Conservation (phyloP, 2,888 invertebrate genomes). For the Drosophila tanythrix region DNA sequence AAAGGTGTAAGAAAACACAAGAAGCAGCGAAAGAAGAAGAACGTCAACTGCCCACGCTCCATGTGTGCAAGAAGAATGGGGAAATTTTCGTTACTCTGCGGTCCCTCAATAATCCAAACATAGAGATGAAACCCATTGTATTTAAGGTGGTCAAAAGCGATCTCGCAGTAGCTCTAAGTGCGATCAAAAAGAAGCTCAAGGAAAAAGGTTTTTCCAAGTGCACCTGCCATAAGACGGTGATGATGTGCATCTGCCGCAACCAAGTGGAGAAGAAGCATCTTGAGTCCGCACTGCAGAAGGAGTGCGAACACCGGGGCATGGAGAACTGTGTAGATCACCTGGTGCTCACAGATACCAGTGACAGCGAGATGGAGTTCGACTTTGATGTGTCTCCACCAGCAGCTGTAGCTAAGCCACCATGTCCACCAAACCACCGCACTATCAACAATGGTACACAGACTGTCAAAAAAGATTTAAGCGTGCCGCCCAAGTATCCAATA, state of each 20-base stretch:
- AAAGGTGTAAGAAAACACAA: conserved; percentile 81
- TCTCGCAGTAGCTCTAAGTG: conserved; percentile 85
- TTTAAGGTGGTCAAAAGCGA: conserved; percentile 89
- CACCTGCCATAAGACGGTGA: conserved; percentile 86
- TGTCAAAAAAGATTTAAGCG: conserved; percentile 85
- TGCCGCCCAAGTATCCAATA: conserved; percentile 61
- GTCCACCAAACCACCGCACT: conserved; percentile 85
- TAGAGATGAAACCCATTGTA: conserved; percentile 86
- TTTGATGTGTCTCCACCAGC: conserved; percentile 90
- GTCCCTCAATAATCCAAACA: conserved; percentile 15
- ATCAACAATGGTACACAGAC: conserved; percentile 88
- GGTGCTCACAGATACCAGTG: conserved; percentile 82
- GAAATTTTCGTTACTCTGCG: conserved; percentile 87
- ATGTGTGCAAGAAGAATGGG: conserved; percentile 88
- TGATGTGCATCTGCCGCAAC: conserved; percentile 78
- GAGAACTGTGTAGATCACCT: conserved; percentile 71
- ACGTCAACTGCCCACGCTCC: conserved; percentile 86
- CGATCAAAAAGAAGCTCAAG: conserved; percentile 86
- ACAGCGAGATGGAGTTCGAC: conserved; percentile 88
- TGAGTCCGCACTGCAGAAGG: conserved; percentile 86
- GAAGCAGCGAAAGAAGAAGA: conserved; percentile 39
- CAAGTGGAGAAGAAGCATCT: conserved; percentile 84
- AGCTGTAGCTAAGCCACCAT: conserved; percentile 87
- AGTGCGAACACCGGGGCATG: conserved; percentile 74
- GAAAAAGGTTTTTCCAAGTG: conserved; percentile 86